Evolutionary conservation across 2,113 vertebrate genomes (phyloP).

Genomic region (Gracilinanus agilis): DNA sequence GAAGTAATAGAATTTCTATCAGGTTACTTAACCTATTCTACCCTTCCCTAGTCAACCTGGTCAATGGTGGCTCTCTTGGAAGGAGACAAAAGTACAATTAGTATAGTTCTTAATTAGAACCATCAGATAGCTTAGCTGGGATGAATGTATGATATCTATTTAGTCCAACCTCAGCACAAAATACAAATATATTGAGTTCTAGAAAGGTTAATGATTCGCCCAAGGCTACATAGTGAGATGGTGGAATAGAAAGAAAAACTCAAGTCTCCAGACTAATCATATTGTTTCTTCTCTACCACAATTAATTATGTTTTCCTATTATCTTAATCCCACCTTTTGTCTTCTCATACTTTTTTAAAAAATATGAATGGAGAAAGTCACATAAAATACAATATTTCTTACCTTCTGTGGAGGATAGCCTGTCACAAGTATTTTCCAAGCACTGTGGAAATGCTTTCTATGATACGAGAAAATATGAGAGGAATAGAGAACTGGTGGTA

Average conservation of each 20-base stretch:
- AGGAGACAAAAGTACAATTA: background rate
- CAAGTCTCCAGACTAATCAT: background rate
- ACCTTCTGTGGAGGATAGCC: background rate
- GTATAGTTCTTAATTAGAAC: background rate
- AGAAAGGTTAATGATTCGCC: background rate
- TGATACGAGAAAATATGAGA: background rate
- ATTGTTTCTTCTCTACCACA: background rate
- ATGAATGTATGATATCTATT: background rate
- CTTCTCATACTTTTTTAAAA: background rate
- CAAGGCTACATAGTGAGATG: background rate
- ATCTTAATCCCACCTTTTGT: background rate
- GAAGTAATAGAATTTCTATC: background rate
- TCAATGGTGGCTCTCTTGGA: background rate
- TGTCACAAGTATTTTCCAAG: background rate
- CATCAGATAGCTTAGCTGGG: background rate
- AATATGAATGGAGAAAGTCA: background rate
- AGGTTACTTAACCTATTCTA: background rate
- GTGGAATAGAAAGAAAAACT: background rate
- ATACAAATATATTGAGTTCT: background rate
- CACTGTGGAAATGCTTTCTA: background rate
- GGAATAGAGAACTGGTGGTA: background rate
- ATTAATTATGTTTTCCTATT: background rate
- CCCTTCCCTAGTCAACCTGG: background rate
- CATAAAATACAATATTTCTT: background rate
- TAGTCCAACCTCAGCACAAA: background rate